These are phyloP conservation scores for Amphipyra tragopoginis DNA, from an alignment of 2,888 invertebrate species.

Conservation along the genomic window DNA sequence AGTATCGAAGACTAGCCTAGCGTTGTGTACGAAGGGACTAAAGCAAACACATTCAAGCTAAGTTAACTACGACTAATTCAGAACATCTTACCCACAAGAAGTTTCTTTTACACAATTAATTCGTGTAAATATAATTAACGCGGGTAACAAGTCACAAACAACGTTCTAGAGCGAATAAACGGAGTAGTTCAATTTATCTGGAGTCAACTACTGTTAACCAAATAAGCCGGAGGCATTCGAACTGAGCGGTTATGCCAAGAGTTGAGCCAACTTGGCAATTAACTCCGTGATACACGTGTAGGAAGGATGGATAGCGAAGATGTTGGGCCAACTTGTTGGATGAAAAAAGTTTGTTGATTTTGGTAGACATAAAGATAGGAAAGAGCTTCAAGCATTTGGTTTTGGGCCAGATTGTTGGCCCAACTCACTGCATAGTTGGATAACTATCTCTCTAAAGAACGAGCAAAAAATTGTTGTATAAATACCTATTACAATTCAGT, in stretches of 20 bases:
- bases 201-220: slow-evolving; percentile 61
- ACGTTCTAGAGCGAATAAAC: slow-evolving; percentile 37
- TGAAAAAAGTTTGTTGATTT: too few relatives aligned
- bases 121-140: slow-evolving; percentile 39
- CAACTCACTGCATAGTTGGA: too few relatives aligned
- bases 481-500: too few relatives aligned
- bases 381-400: too few relatives aligned
- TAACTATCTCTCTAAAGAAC: too few relatives aligned
- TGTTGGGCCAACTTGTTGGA: slow-evolving; percentile 1
- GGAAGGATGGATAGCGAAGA: not conserved
- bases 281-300: slow-evolving; percentile 19
- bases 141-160: slow-evolving; percentile 9
- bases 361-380: too few relatives aligned
- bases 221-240: slow-evolving; percentile 59
- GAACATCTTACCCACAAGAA: slow-evolving; percentile 16
- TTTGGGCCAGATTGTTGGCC: too few relatives aligned
- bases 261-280: slow-evolving; percentile 50
- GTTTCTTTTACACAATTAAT: slow-evolving; percentile 36
- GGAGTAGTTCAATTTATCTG: slow-evolving; percentile 56
- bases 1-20: too few relatives aligned
- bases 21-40: too few relatives aligned
- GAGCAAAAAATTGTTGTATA: too few relatives aligned
- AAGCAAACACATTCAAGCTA: not conserved
- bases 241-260: slow-evolving; percentile 46
- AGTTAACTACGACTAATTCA: slow-evolving; percentile 14